These are phyloP conservation scores for Leptinotarsa juncta DNA, from an alignment of 2,888 invertebrate species.

Conservation along the genomic window DNA sequence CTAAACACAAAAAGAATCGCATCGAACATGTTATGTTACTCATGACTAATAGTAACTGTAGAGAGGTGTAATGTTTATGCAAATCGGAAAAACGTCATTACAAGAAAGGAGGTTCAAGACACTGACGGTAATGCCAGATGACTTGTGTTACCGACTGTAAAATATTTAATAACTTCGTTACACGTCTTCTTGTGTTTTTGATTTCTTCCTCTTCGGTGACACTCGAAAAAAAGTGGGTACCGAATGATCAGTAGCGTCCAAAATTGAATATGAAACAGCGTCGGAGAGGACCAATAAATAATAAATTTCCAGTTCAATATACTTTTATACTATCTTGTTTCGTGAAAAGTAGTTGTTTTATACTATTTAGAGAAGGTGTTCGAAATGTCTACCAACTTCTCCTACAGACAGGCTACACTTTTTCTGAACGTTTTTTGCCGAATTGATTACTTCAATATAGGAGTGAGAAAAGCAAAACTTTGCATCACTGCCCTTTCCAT, in stretches of 20 bases:
- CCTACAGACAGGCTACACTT: too few species aligned
- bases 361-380: too few species aligned
- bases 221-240: background rate
- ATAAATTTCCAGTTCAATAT: too few species aligned
- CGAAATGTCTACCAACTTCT: too few species aligned
- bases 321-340: too few species aligned
- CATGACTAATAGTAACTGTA: slow-evolving; percentile 22
- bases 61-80: slow-evolving; percentile 18
- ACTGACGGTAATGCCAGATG: slow-evolving; percentile 10
- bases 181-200: slow-evolving; percentile 15
- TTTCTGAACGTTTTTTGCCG: too few species aligned
- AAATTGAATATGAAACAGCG: background rate
- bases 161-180: slow-evolving; percentile 16
- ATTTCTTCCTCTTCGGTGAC: slow-evolving; percentile 5
- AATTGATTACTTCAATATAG: too few species aligned
- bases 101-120: slow-evolving; percentile 9
- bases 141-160: slow-evolving; percentile 7
- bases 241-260: slow-evolving; percentile 4
- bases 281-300: too few species aligned
- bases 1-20: slow-evolving; percentile 7
- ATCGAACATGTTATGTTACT: background rate
- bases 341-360: too few species aligned
- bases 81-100: slow-evolving; percentile 19
- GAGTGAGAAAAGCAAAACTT: too few species aligned
- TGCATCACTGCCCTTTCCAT: too few species aligned